Conservation (phyloP, 2,113 vertebrate genomes). For the Apteryx owenii region DNA sequence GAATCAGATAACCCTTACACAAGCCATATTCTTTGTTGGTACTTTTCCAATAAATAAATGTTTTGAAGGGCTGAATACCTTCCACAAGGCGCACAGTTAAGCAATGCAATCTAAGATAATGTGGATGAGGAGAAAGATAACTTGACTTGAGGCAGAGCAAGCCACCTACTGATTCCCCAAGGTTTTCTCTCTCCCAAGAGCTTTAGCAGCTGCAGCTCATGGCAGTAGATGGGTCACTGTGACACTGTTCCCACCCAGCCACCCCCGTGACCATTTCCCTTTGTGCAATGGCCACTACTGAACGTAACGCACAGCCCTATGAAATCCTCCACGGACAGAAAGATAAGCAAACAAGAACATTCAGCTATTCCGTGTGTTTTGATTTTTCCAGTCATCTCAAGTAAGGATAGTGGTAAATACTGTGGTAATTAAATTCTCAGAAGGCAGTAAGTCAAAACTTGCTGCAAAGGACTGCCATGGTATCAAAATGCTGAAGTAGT, state of each 20-base stretch:
- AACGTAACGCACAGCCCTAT: not conserved
- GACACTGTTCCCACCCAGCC: not conserved
- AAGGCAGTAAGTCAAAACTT: not conserved
- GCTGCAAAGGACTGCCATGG: not conserved
- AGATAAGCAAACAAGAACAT: not conserved
- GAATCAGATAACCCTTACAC: not conserved
- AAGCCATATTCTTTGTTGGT: not conserved
- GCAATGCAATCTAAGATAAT: not conserved
- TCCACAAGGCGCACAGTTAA: not conserved
- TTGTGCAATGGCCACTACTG: not conserved
- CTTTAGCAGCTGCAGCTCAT: not conserved
- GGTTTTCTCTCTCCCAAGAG: not conserved
- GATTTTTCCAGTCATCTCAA: not conserved
- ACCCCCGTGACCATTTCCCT: not conserved
- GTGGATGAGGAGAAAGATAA: not conserved
- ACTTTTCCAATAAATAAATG: not conserved
- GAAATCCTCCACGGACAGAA: not conserved
- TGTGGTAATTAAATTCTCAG: not conserved
- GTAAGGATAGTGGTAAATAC: not conserved
- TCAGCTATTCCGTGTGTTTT: not conserved
- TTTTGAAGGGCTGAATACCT: not conserved
- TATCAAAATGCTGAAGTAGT: not conserved
- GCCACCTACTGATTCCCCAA: not conserved
- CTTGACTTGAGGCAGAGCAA: not conserved
- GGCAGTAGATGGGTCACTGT: not conserved